Percentiles rank a stretch among this genome's conserved stretches.
phyloP scores from a whole-genome alignment of 2,888 invertebrate genomes.

The Noctua janthina region DNA sequence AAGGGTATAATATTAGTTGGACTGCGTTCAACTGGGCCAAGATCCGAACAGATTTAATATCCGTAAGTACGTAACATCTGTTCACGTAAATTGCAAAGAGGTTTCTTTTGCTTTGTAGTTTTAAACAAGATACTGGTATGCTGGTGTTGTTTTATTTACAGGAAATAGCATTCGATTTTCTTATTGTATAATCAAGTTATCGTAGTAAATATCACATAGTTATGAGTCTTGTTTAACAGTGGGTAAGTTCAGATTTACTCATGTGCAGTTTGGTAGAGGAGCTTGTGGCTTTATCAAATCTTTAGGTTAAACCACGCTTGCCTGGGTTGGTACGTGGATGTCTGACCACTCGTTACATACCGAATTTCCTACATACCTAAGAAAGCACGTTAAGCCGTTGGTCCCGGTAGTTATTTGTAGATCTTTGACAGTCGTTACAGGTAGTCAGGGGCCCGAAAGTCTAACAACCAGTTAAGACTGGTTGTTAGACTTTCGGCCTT shows the following conservation, averaged over 20 bases:
- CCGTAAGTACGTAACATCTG: constrained; percentile 60
- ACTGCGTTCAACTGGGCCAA: constrained; percentile 55
- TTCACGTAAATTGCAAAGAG: constrained; percentile 64
- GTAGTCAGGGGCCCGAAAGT: too few relatives aligned
- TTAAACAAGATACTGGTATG: constrained; percentile 28
- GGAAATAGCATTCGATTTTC: constrained; percentile 19
- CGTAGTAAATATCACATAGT: constrained; percentile 15
- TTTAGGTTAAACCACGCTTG: too few relatives aligned
- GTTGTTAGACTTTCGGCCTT: too few relatives aligned
- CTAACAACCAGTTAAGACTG: too few relatives aligned
- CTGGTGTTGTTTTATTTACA: constrained; percentile 5
- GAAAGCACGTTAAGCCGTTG: too few relatives aligned
- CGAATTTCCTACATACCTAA: too few relatives aligned
- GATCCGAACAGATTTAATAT: constrained; percentile 59
- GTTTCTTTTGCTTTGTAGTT: constrained; percentile 60
- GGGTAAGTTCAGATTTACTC: background rate
- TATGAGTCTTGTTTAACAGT: background rate
- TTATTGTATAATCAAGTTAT: constrained; percentile 9
- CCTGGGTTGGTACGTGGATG: too few relatives aligned
- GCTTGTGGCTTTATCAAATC: too few relatives aligned
- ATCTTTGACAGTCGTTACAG: too few relatives aligned
- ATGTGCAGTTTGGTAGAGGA: too few relatives aligned
- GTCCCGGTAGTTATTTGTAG: too few relatives aligned
- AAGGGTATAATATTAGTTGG: constrained; percentile 51
- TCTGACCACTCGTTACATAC: too few relatives aligned